Conservation (phyloP, 2,888 invertebrate species). For the Rhagonycha fulva region DNA sequence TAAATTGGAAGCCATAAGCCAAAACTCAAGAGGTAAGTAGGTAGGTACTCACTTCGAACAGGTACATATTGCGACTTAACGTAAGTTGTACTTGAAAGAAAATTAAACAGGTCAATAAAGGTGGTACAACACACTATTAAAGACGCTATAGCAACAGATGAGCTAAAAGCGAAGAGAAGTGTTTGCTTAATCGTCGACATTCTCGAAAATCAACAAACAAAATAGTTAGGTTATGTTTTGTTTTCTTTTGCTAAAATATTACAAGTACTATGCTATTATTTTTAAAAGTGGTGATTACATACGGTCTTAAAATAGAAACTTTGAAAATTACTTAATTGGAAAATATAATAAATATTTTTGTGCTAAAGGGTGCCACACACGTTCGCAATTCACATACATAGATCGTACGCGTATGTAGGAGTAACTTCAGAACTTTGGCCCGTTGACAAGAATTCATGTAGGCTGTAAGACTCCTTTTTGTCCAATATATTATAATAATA, state of each 20-base stretch:
- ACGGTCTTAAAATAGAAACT: no score
- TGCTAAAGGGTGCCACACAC: no score
- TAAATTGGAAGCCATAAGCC: background rate
- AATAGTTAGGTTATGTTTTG: background rate
- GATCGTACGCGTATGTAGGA: no score
- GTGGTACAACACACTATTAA: background rate
- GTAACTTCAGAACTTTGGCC: no score
- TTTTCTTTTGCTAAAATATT: background rate
- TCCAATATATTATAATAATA: no score
- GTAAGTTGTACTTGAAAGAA: background rate
- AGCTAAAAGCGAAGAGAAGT: background rate
- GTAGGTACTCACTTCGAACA: background rate
- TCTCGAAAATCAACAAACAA: background rate
- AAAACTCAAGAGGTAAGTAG: accelerated
- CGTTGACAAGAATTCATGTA: no score
- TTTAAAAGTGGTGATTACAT: background rate
- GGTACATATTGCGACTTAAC: background rate
- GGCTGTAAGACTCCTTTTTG: no score
- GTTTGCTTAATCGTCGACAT: background rate
- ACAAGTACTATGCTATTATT: background rate
- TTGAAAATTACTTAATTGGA: no score
- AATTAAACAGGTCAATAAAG: background rate
- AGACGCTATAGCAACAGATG: background rate
- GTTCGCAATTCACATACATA: no score
- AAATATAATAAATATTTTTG: no score